Evolutionary conservation across 35 echinoderm and acorn worm species (phyloP).

Genomic region (Amphiura filiformis): DNA sequence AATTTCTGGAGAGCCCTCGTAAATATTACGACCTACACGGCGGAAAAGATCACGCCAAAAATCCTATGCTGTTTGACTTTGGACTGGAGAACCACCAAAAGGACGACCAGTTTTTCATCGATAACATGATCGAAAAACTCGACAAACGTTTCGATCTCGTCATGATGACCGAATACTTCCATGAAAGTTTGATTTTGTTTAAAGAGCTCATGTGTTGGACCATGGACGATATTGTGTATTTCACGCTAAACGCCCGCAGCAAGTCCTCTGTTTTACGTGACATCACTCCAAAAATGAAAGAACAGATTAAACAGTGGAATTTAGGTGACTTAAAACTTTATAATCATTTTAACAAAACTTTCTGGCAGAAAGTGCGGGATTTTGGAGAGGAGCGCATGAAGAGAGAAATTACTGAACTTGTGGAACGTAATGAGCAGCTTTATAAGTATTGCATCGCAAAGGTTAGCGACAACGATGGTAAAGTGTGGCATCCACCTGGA

Average conservation of each 20-base stretch:
- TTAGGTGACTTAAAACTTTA: conserved; percentile 59
- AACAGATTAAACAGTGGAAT: conserved; percentile 55
- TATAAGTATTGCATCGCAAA: conserved; percentile 34
- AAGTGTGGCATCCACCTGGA: conserved; percentile 58
- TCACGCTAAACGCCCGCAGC: conserved; percentile 58
- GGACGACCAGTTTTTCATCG: conserved; percentile 5
- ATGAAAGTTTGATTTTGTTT: conserved; percentile 84
- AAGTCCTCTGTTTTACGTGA: conserved; percentile 19
- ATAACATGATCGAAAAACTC: conserved; percentile 34
- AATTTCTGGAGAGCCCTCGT: conserved; percentile 48
- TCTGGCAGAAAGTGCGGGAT: conserved; percentile 65
- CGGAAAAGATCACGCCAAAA: conserved; percentile 20
- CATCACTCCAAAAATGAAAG: neutral
- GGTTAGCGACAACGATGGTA: conserved; percentile 17
- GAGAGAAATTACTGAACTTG: conserved; percentile 36
- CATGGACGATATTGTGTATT: conserved; percentile 82
- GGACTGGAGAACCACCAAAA: conserved; percentile 37
- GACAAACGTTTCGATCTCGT: conserved; percentile 69
- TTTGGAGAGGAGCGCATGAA: conserved; percentile 68
- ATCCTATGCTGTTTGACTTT: conserved; percentile 79
- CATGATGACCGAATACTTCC: conserved; percentile 85
- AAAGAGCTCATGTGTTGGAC: conserved; percentile 88
- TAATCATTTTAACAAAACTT: conserved; percentile 58
- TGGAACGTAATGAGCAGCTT: conserved; percentile 25
- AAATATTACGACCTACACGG: conserved; percentile 16